Evolutionary conservation across 2,797 vertebrate species (phyloP).

Genomic region (Diglossa cyanea): DNA sequence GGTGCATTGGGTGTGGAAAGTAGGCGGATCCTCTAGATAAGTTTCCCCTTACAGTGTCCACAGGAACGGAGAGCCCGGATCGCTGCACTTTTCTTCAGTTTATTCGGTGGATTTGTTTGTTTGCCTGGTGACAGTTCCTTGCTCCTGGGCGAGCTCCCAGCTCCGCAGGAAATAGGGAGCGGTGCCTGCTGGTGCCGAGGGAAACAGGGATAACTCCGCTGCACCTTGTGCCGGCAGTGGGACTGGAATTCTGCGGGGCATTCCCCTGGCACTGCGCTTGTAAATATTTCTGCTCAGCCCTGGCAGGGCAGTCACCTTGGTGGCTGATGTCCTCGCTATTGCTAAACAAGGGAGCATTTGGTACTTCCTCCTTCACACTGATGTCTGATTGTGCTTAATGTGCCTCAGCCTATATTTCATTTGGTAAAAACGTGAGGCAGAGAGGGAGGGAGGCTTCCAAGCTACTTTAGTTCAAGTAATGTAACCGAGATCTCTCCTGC

Average conservation of each 20-base stretch:
- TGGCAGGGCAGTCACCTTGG: not conserved
- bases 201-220: not conserved
- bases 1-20: not conserved
- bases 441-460: not conserved
- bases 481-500: not conserved
- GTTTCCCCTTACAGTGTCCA: accelerated
- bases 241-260: not conserved
- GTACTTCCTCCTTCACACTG: not conserved
- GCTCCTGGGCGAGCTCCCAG: not conserved
- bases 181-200: not conserved
- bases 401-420: not conserved
- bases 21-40: not conserved
- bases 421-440: not conserved
- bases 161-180: not conserved
- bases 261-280: accelerated
- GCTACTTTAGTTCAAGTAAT: not conserved
- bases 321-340: not conserved
- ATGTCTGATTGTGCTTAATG: not conserved
- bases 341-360: not conserved
- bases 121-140: not conserved
- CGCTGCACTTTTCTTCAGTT: accelerated
- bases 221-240: accelerated
- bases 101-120: not conserved
- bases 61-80: accelerated
- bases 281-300: not conserved